Conservation (phyloP, 2,113 vertebrate genomes). For the Callospermophilus lateralis region DNA sequence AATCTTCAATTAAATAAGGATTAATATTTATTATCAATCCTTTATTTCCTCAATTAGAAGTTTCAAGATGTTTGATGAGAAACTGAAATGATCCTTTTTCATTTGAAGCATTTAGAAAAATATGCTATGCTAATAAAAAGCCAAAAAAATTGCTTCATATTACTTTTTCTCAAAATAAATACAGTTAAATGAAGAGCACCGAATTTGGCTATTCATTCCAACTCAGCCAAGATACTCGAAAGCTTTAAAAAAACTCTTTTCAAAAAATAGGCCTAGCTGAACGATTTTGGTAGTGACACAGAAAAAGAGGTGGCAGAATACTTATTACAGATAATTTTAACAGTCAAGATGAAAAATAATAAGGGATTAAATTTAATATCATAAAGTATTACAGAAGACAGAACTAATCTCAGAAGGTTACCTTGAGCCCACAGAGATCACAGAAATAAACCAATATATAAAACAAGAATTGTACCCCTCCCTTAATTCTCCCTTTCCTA, state of each 20-base stretch:
- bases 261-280: not conserved
- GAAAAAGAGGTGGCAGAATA: not conserved
- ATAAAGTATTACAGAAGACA: not conserved
- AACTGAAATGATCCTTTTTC: not conserved
- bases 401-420: not conserved
- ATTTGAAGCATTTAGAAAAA: constrained; percentile 16
- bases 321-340: not conserved
- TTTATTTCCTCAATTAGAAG: not conserved
- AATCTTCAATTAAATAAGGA: not conserved
- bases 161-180: constrained; percentile 39
- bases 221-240: not conserved
- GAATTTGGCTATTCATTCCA: not conserved
- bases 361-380: not conserved
- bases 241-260: not conserved
- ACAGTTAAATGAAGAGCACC: not conserved
- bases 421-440: not conserved
- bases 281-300: not conserved
- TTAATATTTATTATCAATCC: too few species aligned
- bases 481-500: not conserved
- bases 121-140: not conserved
- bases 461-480: not conserved
- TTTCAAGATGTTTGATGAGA: constrained; percentile 37
- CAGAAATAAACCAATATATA: not conserved
- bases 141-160: not conserved
- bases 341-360: not conserved